Percentiles rank a stretch among this genome's conserved stretches.
phyloP scores from a whole-genome alignment of 2,113 vertebrate genomes.

The Hymenochirus boettgeri region DNA sequence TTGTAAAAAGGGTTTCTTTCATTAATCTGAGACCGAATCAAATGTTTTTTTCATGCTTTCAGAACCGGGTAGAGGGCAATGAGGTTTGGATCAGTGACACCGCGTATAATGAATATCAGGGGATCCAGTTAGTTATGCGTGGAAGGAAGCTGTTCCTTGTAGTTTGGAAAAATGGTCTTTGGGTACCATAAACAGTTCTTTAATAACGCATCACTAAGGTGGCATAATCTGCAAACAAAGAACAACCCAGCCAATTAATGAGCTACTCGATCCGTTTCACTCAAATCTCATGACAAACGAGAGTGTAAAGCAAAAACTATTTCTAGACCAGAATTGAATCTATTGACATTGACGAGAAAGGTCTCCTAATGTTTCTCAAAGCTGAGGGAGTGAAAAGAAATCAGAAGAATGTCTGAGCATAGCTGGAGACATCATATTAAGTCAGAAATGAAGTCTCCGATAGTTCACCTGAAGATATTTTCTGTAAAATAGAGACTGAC shows the following conservation, averaged over 20 bases:
- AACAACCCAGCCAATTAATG: slow-evolving; percentile 39
- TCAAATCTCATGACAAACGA: slow-evolving; percentile 48
- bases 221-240: slow-evolving; percentile 39
- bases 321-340: slow-evolving; percentile 52
- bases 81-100: background rate
- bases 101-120: background rate
- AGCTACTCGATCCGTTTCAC: slow-evolving; percentile 47
- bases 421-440: slow-evolving; percentile 62
- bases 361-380: slow-evolving; percentile 57
- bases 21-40: no score
- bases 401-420: slow-evolving; percentile 57
- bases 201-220: slow-evolving; percentile 41
- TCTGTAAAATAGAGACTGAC: slow-evolving; percentile 52
- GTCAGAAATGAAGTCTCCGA: slow-evolving; percentile 50
- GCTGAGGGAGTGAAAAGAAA: slow-evolving; percentile 58
- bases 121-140: background rate
- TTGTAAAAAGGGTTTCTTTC: no score
- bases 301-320: slow-evolving; percentile 45
- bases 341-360: slow-evolving; percentile 61
- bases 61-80: slow-evolving; percentile 43
- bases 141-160: slow-evolving; percentile 63
- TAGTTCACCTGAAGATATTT: slow-evolving; percentile 51
- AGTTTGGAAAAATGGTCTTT: slow-evolving; percentile 51
- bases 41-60: slow-evolving; percentile 39
- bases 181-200: slow-evolving; percentile 42